These are phyloP conservation scores for Lithobius niger DNA, from an alignment of 1,140 invertebrate species.

Conservation along the genomic window DNA sequence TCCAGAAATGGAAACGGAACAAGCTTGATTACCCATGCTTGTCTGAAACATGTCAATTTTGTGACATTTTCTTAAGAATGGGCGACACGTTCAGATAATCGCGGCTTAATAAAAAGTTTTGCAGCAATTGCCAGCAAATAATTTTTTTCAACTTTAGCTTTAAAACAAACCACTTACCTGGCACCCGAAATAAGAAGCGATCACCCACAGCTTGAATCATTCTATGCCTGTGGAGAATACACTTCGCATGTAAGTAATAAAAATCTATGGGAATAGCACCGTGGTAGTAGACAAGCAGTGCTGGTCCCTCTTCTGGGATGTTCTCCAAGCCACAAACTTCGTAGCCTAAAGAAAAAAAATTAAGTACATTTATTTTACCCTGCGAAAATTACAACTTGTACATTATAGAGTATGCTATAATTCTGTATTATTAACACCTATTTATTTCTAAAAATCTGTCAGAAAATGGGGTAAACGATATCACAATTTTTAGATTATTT, in stretches of 20 bases:
- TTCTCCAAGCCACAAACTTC: slow-evolving; percentile 87
- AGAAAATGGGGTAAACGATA: no score
- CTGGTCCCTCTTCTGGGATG: slow-evolving; percentile 69
- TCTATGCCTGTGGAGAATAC: slow-evolving; percentile 63
- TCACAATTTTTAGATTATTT: no score
- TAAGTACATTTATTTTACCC: no score
- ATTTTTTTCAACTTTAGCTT: background rate
- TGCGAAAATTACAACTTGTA: no score
- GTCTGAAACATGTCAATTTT: no score
- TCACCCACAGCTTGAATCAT: slow-evolving; percentile 86
- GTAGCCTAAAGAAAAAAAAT: no score
- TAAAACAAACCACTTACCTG: slow-evolving; percentile 56
- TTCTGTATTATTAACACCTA: no score
- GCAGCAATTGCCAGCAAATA: slow-evolving; percentile 2
- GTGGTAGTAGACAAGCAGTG: slow-evolving; percentile 92
- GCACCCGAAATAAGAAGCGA: slow-evolving; percentile 88
- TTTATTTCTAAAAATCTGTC: no score
- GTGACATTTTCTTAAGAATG: no score
- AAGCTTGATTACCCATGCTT: no score
- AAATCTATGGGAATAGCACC: slow-evolving; percentile 93
- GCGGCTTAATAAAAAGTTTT: background rate
- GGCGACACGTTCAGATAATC: background rate
- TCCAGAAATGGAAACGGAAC: no score
- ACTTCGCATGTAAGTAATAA: slow-evolving; percentile 85
- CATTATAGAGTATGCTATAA: no score